Evolutionary conservation across 1,140 invertebrate genomes (phyloP).

Genomic region (Holcopasites calliopsidis): DNA sequence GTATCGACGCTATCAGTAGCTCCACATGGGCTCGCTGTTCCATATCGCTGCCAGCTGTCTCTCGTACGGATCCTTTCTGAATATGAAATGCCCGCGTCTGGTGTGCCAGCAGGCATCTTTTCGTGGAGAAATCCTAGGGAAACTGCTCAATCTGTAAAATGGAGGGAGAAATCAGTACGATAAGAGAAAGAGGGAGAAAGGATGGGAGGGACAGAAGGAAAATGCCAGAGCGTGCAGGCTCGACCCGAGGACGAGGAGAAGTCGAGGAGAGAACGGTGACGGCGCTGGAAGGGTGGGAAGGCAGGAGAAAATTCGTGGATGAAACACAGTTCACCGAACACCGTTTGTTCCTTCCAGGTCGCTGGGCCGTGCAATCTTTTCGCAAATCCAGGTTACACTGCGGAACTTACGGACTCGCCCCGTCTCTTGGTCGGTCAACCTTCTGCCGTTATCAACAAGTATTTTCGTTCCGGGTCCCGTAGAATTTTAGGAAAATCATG

Average conservation of each 20-base stretch:
- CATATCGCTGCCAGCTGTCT: neutral
- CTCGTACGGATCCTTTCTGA: neutral
- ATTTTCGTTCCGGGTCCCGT: slow-evolving; percentile 20
- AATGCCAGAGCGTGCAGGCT: slow-evolving; percentile 26
- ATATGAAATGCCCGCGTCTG: neutral
- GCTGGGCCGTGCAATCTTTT: slow-evolving; percentile 79
- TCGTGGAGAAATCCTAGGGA: slow-evolving; percentile 22
- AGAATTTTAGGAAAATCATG: slow-evolving; percentile 15
- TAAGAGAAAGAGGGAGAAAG: slow-evolving; percentile 24
- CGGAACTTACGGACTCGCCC: slow-evolving; percentile 64
- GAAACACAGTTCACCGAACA: slow-evolving; percentile 76
- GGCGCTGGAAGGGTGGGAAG: neutral
- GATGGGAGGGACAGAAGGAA: slow-evolving; percentile 10
- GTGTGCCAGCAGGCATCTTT: slow-evolving; percentile 4
- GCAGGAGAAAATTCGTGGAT: slow-evolving; percentile 64
- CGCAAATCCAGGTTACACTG: slow-evolving; percentile 78
- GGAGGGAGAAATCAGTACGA: slow-evolving; percentile 50
- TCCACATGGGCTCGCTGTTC: neutral
- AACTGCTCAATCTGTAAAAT: slow-evolving; percentile 24
- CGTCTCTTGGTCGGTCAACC: slow-evolving; percentile 50
- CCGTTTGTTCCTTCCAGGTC: slow-evolving; percentile 79
- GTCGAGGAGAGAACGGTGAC: slow-evolving; percentile 5
- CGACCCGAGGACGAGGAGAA: slow-evolving; percentile 44
- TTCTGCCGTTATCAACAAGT: slow-evolving; percentile 51
- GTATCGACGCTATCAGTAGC: slow-evolving; percentile 16